Evolutionary conservation across 2,888 invertebrate species (phyloP), one percentile per base, ranked within the genome.

Genomic region (Agriopis leucophaearia): DNA sequence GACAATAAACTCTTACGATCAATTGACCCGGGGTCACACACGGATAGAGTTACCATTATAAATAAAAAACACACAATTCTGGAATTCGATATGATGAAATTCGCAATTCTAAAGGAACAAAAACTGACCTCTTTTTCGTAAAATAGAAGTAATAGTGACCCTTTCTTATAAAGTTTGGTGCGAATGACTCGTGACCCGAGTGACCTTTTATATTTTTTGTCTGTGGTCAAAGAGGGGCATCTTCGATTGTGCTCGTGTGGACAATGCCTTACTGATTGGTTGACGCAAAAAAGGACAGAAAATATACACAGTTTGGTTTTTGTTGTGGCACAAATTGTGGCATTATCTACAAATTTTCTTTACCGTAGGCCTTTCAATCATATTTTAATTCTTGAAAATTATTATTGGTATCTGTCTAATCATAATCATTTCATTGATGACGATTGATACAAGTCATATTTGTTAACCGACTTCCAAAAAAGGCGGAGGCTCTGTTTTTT

Each of bases 11-110:
- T 69, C 68, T 60, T 42, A 58, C 44, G 55, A 1, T 61, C 69
- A 68, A 81, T 80, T 91, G 92, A 90, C 91, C 92, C 80, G 69
- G 71, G 88, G 90, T 92, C 90, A 87, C 92, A 92, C 92, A 83
- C 74, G 76, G 89, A 89, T 93, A 86, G 47, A 55, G 80, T 93
- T 88, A 79, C 92, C 58, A 55, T 60, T 66, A 74, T 73, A 78
- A 79, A 27, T 5, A 82, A 82, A 80, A 82, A 85, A 85, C 80
- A 81, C 86, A 84, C 78, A 85, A 82, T 81, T 74, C 78, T 77
- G 69, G 73, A 74, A 79, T 69, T 60, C n/a, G 44, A 58, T 42
- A 36, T 18, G 38, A 54, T 48, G 13, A 73, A 83, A 80, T 84
- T 87, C 82, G 78, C 86, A 81, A 79, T 83, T 81, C 82, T 27